Conservation (phyloP, 2,113 vertebrate species). For the Pangasianodon gigas region DNA sequence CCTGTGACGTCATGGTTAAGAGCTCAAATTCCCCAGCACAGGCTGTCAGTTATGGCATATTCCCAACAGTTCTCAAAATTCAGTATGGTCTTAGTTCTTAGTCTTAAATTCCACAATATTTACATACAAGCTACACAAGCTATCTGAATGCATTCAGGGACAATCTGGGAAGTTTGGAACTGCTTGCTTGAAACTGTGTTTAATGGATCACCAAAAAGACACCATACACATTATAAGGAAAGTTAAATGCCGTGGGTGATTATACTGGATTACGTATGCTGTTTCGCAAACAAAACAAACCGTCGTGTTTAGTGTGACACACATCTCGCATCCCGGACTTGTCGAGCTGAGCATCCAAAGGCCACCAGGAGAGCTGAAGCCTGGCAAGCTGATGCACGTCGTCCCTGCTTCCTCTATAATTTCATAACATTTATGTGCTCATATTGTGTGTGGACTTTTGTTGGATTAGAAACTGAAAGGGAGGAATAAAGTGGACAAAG, state of each 20-base stretch:
- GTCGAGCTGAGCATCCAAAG: neutral
- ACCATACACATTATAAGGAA: neutral
- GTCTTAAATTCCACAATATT: neutral
- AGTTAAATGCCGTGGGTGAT: neutral
- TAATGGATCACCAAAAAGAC: neutral
- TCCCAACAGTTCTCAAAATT: neutral
- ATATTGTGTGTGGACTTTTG: neutral
- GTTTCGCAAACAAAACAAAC: constrained; percentile 12
- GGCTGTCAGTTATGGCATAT: neutral
- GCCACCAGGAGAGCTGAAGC: neutral
- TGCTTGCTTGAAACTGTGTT: neutral
- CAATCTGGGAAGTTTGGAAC: neutral
- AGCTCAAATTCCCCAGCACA: neutral
- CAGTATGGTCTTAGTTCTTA: neutral
- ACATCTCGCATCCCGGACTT: neutral
- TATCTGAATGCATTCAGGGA: neutral
- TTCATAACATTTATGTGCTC: neutral
- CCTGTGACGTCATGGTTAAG: neutral
- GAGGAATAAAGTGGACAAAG: neutral
- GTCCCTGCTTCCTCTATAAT: neutral
- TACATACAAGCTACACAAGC: neutral
- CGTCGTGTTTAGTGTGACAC: neutral
- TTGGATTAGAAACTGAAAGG: neutral
- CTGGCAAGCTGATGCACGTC: constrained; percentile 1
- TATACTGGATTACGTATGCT: neutral